Conservation (phyloP, 1,140 invertebrate genomes). For the Mycetomoellerius zeteki region DNA sequence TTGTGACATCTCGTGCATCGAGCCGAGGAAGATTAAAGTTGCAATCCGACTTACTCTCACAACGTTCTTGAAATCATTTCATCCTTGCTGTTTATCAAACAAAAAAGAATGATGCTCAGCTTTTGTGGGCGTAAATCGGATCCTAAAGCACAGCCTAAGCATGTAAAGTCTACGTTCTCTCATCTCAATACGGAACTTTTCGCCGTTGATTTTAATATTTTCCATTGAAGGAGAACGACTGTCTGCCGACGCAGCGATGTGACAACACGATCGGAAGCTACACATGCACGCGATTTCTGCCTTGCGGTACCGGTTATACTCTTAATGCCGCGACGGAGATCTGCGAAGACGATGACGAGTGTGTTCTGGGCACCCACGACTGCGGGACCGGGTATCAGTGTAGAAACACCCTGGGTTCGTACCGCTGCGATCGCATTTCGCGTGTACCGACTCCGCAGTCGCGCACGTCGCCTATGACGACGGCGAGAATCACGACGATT, state of each 20-base stretch:
- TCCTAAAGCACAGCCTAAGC: too few species aligned
- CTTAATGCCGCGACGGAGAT: constrained; percentile 94
- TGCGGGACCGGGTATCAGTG: constrained; percentile 94
- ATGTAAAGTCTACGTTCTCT: not conserved
- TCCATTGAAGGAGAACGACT: constrained; percentile 84
- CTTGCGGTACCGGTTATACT: constrained; percentile 98
- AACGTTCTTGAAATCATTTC: too few species aligned
- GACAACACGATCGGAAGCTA: constrained; percentile 96
- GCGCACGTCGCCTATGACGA: constrained; percentile 34
- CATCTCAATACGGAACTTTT: not conserved
- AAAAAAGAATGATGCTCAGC: too few species aligned
- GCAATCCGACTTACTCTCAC: too few species aligned
- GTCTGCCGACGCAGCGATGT: constrained; percentile 92
- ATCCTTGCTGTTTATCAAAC: too few species aligned
- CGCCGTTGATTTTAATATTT: not conserved
- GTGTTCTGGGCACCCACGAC: constrained; percentile 92
- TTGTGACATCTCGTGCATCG: not conserved
- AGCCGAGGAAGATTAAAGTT: not conserved
- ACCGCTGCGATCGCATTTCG: constrained; percentile 90
- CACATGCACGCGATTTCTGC: constrained; percentile 93
- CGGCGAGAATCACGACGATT: constrained; percentile 50
- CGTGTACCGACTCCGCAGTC: constrained; percentile 45
- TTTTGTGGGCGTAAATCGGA: too few species aligned
- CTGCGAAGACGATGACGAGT: constrained; percentile 98
- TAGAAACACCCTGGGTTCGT: constrained; percentile 94